Conservation (phyloP, 2,888 invertebrate genomes). For the Scaeva pyrastri region DNA sequence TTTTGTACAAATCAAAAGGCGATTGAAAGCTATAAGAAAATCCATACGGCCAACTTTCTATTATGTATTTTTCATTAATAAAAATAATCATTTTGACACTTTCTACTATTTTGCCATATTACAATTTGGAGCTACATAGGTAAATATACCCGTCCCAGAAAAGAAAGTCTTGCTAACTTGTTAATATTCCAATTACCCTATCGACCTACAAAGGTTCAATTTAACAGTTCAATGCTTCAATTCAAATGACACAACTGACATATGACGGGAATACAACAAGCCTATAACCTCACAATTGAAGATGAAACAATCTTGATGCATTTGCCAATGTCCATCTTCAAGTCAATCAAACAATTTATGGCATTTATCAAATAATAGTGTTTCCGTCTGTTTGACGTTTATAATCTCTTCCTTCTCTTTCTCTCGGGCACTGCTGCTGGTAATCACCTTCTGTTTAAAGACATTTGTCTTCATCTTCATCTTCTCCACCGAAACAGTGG, state of each 20-base stretch:
- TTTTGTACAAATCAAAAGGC: too few relatives aligned
- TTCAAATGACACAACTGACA: slow-evolving; percentile 56
- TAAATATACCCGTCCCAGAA: too few relatives aligned
- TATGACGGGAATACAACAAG: background rate
- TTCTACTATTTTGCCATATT: too few relatives aligned
- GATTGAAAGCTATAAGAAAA: too few relatives aligned
- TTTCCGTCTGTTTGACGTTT: background rate
- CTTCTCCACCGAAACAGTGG: background rate
- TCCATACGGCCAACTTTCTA: too few relatives aligned
- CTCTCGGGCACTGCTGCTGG: background rate
- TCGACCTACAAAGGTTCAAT: slow-evolving; percentile 69
- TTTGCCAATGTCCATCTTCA: slow-evolving; percentile 4
- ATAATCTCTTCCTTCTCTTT: background rate
- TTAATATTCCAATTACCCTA: slow-evolving; percentile 66
- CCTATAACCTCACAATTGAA: background rate
- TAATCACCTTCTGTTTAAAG: slow-evolving; percentile 63
- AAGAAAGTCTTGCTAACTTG: slow-evolving; percentile 18
- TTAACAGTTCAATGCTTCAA: slow-evolving; percentile 51
- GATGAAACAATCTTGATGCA: slow-evolving; percentile 38
- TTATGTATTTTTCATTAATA: too few relatives aligned
- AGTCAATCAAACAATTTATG: slow-evolving; percentile 67
- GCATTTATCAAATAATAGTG: slow-evolving; percentile 57
- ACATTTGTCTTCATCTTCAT: slow-evolving; percentile 48
- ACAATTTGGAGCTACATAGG: too few relatives aligned
- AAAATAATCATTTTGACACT: too few relatives aligned